Evolutionary conservation across 1,140 invertebrate genomes (phyloP).

Genomic region (Trichogramma pretiosum): DNA sequence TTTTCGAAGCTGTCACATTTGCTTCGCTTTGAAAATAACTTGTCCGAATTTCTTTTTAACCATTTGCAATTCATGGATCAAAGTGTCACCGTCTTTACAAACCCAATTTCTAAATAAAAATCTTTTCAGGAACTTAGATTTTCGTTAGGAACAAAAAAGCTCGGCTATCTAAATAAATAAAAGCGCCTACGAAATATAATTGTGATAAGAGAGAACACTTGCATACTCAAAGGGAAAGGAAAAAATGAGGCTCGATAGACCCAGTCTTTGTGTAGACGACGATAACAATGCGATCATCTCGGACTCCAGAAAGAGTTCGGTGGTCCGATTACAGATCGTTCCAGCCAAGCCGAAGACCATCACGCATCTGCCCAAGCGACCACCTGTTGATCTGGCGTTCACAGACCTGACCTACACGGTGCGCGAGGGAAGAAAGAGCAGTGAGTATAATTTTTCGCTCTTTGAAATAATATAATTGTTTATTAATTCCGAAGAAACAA

Average conservation of each 20-base stretch:
- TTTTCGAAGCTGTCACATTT: too few relatives aligned
- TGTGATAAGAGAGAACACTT: conserved; percentile 5
- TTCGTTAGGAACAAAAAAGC: not conserved
- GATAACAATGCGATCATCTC: conserved; percentile 38
- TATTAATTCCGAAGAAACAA: too few relatives aligned
- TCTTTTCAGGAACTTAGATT: too few relatives aligned
- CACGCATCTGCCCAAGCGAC: conserved; percentile 73
- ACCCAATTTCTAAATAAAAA: too few relatives aligned
- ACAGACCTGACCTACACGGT: conserved; percentile 76
- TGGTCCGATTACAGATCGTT: conserved; percentile 52
- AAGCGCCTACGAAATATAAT: not conserved
- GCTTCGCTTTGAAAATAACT: too few relatives aligned
- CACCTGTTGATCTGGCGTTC: conserved; percentile 81
- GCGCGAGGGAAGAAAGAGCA: conserved; percentile 67
- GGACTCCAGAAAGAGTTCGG: conserved; percentile 48
- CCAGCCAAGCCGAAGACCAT: conserved; percentile 66
- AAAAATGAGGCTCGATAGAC: conserved; percentile 40
- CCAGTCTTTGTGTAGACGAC: conserved; percentile 34
- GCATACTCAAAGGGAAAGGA: too few relatives aligned
- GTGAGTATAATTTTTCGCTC: conserved; percentile 57
- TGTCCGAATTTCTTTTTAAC: too few relatives aligned
- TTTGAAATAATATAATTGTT: too few relatives aligned
- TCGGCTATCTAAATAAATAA: not conserved
- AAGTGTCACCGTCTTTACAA: too few relatives aligned
- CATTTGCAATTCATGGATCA: too few relatives aligned